These are phyloP conservation scores for Upupa epops DNA, from an alignment of 2,113 vertebrate genomes.

Conservation along the genomic window DNA sequence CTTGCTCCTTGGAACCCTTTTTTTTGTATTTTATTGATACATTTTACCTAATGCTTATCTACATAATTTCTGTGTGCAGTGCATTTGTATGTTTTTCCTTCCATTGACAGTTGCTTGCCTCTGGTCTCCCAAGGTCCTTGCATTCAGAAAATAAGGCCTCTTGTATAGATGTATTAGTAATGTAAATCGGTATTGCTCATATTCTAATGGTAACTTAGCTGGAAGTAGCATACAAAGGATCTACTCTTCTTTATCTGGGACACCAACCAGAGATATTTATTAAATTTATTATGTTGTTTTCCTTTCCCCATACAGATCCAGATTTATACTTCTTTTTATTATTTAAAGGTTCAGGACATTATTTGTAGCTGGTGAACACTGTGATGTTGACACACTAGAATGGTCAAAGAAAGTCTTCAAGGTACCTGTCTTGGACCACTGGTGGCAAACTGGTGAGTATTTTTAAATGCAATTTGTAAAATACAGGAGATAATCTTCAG, in stretches of 20 bases:
- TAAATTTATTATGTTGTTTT: neutral
- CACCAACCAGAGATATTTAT: neutral
- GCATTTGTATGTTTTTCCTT: neutral
- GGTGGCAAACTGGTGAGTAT: slow-evolving; percentile 97
- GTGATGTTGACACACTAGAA: slow-evolving; percentile 90
- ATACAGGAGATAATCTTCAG: neutral
- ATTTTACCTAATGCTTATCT: neutral
- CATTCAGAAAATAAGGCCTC: neutral
- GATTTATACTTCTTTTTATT: neutral
- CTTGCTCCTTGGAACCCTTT: neutral
- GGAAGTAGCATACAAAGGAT: neutral
- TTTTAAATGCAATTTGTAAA: neutral
- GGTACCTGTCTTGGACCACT: slow-evolving; percentile 96
- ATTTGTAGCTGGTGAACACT: slow-evolving; percentile 93
- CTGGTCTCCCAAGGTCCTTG: neutral
- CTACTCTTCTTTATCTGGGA: neutral
- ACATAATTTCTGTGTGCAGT: neutral
- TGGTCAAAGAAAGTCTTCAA: slow-evolving; percentile 91
- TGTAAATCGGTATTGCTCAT: neutral
- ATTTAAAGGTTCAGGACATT: slow-evolving; percentile 82
- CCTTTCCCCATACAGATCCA: neutral
- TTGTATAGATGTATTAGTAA: neutral
- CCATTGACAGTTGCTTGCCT: neutral
- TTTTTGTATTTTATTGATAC: neutral
- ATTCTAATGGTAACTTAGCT: neutral